Evolutionary conservation across 2,888 invertebrate genomes (phyloP), one percentile per base, ranked within the genome.

Genomic region (Chironomus tentans): DNA sequence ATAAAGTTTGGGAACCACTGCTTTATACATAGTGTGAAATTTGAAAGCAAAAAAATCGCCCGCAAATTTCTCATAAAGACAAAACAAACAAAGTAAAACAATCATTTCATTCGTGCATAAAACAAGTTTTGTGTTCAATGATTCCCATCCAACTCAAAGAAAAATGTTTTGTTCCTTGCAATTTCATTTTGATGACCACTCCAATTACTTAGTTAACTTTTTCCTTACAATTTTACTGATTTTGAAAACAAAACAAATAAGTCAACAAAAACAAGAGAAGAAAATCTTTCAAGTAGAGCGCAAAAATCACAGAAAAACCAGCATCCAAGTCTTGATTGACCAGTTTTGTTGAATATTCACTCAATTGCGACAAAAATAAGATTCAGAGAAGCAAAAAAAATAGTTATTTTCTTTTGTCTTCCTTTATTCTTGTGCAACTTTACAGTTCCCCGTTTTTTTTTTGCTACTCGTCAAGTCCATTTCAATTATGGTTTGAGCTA

Each of bases 401-500:
- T 56, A 56, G 56, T 56, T 56, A 38, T 38, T 56, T 56, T 56
- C 56, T 56, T 15, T 56, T 56, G 15, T 56, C 56, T 15, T 56
- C 18, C 56, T 18, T 38, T 38, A 38, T 38, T 38, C 38, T 38
- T 10, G 10, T 10, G 10, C 38, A 38, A 38, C 2, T 38, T 56
- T 56, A 18, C 56, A 56, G 56, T 18, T 56, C 5, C 4, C 18
- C 6, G 3, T 7, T 5, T n/a, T 18, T 28, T 28, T 28, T 28
- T 28, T 28, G 28, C 28, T 28, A 28, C 10, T 65, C 65, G 21
- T 65, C 65, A 24, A 21, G 38, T 38, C 38, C 22, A 24, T 21
- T 56, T 65, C 65, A 65, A 65, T 65, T 65, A 65, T 65, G 65
- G 65, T 21, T 24, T 65, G 65, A 65, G 21, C 65, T 21, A 24